phyloP scores from a whole-genome alignment of 2,888 invertebrate genomes.

The Drosophila vallismaia region DNA sequence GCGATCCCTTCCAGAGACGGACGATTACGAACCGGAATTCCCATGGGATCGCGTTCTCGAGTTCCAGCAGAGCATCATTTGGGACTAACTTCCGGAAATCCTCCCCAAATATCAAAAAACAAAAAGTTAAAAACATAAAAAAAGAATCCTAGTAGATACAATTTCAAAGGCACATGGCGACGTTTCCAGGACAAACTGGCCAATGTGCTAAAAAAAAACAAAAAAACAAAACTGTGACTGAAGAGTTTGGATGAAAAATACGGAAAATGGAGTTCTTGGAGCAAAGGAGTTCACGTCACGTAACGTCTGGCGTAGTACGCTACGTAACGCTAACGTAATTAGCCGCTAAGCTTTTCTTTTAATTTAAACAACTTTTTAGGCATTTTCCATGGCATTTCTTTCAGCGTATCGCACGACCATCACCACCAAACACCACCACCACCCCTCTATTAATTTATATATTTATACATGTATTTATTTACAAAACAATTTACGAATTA shows the following conservation, averaged over 20 bases:
- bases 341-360: slow-evolving; percentile 44
- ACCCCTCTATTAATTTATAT: slow-evolving; percentile 38
- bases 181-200: slow-evolving; percentile 28
- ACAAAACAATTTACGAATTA: slow-evolving; percentile 77
- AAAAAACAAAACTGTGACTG: slow-evolving; percentile 76
- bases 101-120: background rate
- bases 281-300: slow-evolving; percentile 43
- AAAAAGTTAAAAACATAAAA: background rate
- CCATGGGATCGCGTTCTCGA: slow-evolving; percentile 92
- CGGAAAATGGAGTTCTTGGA: slow-evolving; percentile 36
- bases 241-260: slow-evolving; percentile 49
- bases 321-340: slow-evolving; percentile 35
- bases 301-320: slow-evolving; percentile 42
- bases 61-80: slow-evolving; percentile 88
- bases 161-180: slow-evolving; percentile 56
- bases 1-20: slow-evolving; percentile 69
- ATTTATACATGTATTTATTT: slow-evolving; percentile 66
- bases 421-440: slow-evolving; percentile 7
- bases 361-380: slow-evolving; percentile 48
- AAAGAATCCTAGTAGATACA: slow-evolving; percentile 57
- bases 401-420: background rate
- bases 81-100: slow-evolving; percentile 85
- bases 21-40: slow-evolving; percentile 86
- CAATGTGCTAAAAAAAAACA: slow-evolving; percentile 31
- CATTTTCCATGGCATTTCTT: slow-evolving; percentile 71